Percentiles rank a stretch among this genome's conserved stretches.
These are phyloP conservation scores for Ephialtes manifestator DNA, from an alignment of 2,888 invertebrate species.

Conservation along the genomic window DNA sequence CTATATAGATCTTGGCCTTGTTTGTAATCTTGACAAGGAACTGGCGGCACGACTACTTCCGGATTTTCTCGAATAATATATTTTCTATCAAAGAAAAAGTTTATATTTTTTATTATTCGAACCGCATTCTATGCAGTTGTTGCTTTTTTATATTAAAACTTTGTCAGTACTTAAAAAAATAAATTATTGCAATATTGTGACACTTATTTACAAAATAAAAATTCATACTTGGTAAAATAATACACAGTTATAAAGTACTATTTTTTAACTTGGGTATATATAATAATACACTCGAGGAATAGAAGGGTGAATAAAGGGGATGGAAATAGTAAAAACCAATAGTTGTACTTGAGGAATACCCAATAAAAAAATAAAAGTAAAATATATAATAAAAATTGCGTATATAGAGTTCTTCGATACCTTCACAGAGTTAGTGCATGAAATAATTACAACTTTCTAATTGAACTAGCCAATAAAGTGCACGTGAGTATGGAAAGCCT, in stretches of 20 bases:
- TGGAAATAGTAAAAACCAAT: no score
- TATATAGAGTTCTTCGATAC: neutral
- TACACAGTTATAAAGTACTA: no score
- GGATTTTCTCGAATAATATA: slow-evolving; percentile 67
- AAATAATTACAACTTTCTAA: slow-evolving; percentile 5
- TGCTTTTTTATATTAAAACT: neutral
- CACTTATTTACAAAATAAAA: no score
- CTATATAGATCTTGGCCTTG: slow-evolving; percentile 92
- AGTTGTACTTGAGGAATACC: no score
- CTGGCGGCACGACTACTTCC: slow-evolving; percentile 74
- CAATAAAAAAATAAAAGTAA: no score
- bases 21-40: slow-evolving; percentile 87
- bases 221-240: no score
- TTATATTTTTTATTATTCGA: neutral
- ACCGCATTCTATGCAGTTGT: neutral
- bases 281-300: no score
- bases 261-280: no score
- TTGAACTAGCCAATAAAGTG: neutral
- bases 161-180: neutral
- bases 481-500: neutral
- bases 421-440: neutral
- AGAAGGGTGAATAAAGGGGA: no score
- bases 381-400: neutral
- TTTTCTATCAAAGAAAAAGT: slow-evolving; percentile 64
- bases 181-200: neutral